Percentiles rank a stretch among this genome's conserved stretches.
phyloP scores from a whole-genome alignment of 2,888 invertebrate genomes.

The Heteromurus nitidus region DNA sequence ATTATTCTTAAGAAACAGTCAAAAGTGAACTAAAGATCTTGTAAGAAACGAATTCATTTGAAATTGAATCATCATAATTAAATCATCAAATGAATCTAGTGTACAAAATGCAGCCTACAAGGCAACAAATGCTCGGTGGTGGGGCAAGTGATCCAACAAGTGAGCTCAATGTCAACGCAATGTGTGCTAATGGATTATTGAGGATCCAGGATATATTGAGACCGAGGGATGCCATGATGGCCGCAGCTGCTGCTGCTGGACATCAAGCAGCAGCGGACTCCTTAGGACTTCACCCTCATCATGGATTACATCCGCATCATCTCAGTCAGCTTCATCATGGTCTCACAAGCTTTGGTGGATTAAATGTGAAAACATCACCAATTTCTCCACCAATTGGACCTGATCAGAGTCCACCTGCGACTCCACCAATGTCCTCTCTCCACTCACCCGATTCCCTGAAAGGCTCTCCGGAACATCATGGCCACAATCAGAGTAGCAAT shows the following conservation, averaged over 20 bases:
- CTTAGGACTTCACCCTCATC: slow-evolving; percentile 53
- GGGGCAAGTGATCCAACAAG: slow-evolving; percentile 62
- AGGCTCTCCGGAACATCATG: slow-evolving; percentile 59
- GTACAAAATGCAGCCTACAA: slow-evolving; percentile 71
- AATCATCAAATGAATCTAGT: slow-evolving; percentile 70
- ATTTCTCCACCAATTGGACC: slow-evolving; percentile 73
- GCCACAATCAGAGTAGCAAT: slow-evolving; percentile 48
- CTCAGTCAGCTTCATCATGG: slow-evolving; percentile 57
- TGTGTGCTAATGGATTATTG: slow-evolving; percentile 72
- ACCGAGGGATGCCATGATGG: slow-evolving; percentile 67
- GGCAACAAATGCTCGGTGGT: slow-evolving; percentile 67
- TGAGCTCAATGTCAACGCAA: slow-evolving; percentile 68
- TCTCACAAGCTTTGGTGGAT: slow-evolving; percentile 52
- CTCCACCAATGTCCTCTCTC: slow-evolving; percentile 70
- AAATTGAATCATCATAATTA: not conserved
- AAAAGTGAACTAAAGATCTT: no score
- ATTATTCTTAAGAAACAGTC: no score
- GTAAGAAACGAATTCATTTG: no score
- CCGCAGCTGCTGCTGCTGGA: slow-evolving; percentile 40
- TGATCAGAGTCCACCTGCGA: slow-evolving; percentile 73
- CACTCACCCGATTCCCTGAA: slow-evolving; percentile 71
- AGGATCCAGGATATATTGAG: slow-evolving; percentile 73
- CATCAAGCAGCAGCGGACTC: slow-evolving; percentile 40
- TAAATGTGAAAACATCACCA: slow-evolving; percentile 69
- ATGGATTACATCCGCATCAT: slow-evolving; percentile 63